Conservation (phyloP, 2,113 vertebrate genomes). For the Centropus bengalensis region DNA sequence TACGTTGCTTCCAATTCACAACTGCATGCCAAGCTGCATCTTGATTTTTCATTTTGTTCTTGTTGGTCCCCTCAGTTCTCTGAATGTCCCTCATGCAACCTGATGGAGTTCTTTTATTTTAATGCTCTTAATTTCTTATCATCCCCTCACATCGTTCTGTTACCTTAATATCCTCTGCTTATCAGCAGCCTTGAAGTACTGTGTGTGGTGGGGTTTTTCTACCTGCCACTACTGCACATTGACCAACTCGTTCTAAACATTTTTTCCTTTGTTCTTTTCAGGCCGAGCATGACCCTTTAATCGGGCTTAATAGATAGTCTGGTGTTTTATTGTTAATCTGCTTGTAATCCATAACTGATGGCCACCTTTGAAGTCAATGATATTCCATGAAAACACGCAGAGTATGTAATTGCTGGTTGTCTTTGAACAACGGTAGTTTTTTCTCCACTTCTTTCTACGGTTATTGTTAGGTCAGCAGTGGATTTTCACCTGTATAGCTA, state of each 20-base stretch:
- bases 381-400: background rate
- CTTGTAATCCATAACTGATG: background rate
- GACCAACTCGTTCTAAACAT: background rate
- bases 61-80: background rate
- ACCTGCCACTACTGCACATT: background rate
- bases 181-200: background rate
- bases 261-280: background rate
- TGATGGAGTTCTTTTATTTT: background rate
- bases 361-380: background rate
- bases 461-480: background rate
- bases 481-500: background rate
- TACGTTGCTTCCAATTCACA: background rate
- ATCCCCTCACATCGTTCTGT: background rate
- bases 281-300: background rate
- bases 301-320: background rate
- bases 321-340: background rate
- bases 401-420: background rate
- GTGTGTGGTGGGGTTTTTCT: background rate
- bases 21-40: background rate
- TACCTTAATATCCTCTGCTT: background rate
- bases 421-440: background rate
- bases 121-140: background rate
- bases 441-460: background rate
- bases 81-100: background rate
- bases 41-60: background rate